Conservation (phyloP, 2,888 invertebrate species). For the Amiota minor region DNA sequence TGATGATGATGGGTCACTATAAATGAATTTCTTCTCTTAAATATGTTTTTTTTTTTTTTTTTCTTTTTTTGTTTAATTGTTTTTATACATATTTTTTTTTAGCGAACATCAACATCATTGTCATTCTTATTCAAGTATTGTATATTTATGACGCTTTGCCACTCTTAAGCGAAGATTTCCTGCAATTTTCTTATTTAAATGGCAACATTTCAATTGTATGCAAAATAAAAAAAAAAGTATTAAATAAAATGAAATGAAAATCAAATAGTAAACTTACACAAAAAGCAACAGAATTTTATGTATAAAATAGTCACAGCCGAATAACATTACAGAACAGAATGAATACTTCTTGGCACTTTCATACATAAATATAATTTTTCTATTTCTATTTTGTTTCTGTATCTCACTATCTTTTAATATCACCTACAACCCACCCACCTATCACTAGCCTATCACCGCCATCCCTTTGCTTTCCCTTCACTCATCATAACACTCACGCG, state of each 20-base stretch:
- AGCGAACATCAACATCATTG: not conserved
- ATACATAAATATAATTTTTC: not conserved
- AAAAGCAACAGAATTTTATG: not conserved
- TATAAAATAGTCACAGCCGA: too few species aligned
- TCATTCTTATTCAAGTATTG: conserved; percentile 37
- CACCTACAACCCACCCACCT: too few species aligned
- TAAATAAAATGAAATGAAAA: too few species aligned
- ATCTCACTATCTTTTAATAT: too few species aligned
- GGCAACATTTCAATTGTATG: conserved; percentile 47
- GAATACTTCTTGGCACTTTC: not conserved
- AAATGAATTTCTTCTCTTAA: too few species aligned
- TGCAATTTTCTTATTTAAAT: conserved; percentile 63
- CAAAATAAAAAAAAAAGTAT: not conserved
- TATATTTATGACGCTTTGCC: conserved; percentile 39
- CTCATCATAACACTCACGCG: too few species aligned
- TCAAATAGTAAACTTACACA: not conserved
- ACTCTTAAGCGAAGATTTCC: conserved; percentile 62
- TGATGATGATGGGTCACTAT: too few species aligned
- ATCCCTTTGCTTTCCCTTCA: too few species aligned
- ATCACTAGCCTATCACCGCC: too few species aligned
- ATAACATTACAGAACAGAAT: too few species aligned
- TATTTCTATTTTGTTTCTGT: not conserved
- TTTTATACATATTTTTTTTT: not conserved
- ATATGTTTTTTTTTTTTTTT: too few species aligned
- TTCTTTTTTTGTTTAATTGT: too few species aligned